Evolutionary conservation across 2,797 vertebrate genomes (phyloP).

Genomic region (Melanotaenia nigrans): DNA sequence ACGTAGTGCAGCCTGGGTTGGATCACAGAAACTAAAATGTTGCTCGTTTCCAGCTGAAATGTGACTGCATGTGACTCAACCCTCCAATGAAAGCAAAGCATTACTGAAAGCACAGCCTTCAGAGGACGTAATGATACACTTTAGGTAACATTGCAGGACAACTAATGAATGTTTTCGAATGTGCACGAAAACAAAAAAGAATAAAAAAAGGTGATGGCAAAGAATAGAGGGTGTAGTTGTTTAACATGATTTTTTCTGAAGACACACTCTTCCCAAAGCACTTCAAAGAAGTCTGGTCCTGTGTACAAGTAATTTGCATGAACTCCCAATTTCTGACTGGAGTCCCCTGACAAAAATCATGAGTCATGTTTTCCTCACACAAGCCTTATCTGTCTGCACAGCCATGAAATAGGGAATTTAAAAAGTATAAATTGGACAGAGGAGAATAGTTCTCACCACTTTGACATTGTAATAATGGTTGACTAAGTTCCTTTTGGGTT

Average conservation of each 20-base stretch:
- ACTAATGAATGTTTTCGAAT: constrained; percentile 29
- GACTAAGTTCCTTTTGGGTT: constrained; percentile 28
- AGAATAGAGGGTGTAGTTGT: constrained; percentile 42
- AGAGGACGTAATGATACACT: constrained; percentile 2
- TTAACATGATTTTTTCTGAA: constrained; percentile 61
- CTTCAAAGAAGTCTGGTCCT: constrained; percentile 49
- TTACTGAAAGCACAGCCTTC: neutral
- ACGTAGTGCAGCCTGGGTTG: constrained; percentile 31
- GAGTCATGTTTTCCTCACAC: constrained; percentile 53
- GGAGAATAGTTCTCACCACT: constrained; percentile 13
- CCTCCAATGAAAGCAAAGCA: no score
- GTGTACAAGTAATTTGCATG: constrained; percentile 51
- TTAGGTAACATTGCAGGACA: constrained; percentile 28
- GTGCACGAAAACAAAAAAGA: constrained; percentile 8
- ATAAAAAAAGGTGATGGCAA: constrained; percentile 11
- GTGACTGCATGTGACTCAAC: constrained; percentile 6
- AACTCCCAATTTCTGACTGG: constrained; percentile 40
- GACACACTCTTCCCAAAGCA: constrained; percentile 46
- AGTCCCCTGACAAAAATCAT: constrained; percentile 40
- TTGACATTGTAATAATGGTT: constrained; percentile 47
- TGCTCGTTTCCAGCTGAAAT: constrained; percentile 23
- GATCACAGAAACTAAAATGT: constrained; percentile 25
- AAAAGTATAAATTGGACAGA: constrained; percentile 4
- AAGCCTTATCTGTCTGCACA: constrained; percentile 4
- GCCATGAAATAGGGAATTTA: constrained; percentile 3